phyloP scores from a whole-genome alignment of 2,888 invertebrate species.

The Eurytoma adleriae region DNA sequence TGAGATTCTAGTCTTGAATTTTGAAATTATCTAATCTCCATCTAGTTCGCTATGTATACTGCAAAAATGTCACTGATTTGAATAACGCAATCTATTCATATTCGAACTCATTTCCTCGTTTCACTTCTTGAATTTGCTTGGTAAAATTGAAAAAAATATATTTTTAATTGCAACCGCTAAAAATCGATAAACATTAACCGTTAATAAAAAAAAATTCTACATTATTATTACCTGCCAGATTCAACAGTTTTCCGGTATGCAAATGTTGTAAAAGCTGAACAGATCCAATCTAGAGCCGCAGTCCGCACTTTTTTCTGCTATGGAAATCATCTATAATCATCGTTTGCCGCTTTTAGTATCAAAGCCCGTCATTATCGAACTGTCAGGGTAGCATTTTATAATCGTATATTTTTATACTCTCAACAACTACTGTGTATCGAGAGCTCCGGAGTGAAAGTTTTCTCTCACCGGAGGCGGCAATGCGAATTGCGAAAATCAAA shows the following conservation, averaged over 20 bases:
- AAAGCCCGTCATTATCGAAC: conserved; percentile 42
- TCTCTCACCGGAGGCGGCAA: background rate
- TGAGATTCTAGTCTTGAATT: too few relatives aligned
- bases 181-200: too few relatives aligned
- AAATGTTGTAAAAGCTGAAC: conserved; percentile 1
- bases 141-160: too few relatives aligned
- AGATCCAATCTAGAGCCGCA: background rate
- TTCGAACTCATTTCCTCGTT: too few relatives aligned
- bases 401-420: background rate
- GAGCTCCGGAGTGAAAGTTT: conserved; percentile 31
- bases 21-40: too few relatives aligned
- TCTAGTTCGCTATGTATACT: too few relatives aligned
- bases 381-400: conserved; percentile 8
- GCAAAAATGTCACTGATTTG: too few relatives aligned
- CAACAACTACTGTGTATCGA: background rate
- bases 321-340: conserved; percentile 53
- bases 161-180: too few relatives aligned
- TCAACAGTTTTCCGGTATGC: background rate
- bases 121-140: too few relatives aligned
- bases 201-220: too few relatives aligned
- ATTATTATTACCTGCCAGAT: conserved; percentile 61
- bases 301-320: conserved; percentile 44
- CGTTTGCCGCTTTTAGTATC: conserved; percentile 49
- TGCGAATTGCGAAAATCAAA: conserved; percentile 3
- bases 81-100: too few relatives aligned